Percentiles rank a stretch among this genome's conserved stretches.
Evolutionary conservation across 1,140 invertebrate genomes (phyloP).

Genomic region (Zeugodacus cucurbitae): DNA sequence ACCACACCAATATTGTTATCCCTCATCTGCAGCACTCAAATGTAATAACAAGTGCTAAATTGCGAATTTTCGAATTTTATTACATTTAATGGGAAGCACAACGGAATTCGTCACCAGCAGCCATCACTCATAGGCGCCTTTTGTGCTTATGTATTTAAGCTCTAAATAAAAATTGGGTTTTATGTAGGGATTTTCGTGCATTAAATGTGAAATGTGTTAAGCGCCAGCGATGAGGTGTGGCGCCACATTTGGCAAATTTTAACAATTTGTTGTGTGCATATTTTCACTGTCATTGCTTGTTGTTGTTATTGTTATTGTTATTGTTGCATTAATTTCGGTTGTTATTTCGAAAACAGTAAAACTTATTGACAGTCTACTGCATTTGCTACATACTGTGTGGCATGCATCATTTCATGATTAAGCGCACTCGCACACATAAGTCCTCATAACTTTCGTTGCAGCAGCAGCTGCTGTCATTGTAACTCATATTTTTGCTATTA

Average conservation of each 20-base stretch:
- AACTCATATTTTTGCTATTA: neutral
- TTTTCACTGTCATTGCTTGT: neutral
- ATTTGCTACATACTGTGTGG: neutral
- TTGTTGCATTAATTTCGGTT: neutral
- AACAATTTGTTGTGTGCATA: neutral
- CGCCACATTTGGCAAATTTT: neutral
- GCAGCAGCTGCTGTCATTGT: constrained; percentile 5
- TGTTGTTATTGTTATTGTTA: constrained; percentile 18
- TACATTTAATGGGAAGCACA: neutral
- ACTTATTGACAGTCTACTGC: constrained; percentile 17
- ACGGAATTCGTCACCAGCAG: neutral
- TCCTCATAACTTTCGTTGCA: neutral
- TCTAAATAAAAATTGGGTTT: neutral
- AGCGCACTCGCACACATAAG: neutral
- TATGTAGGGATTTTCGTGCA: neutral
- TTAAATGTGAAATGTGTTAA: neutral
- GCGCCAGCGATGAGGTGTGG: neutral
- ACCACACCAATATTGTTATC: too few relatives aligned
- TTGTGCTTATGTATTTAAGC: neutral
- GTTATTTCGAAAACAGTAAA: neutral
- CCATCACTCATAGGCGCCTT: neutral
- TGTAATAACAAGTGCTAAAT: too few relatives aligned
- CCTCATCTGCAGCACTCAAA: too few relatives aligned
- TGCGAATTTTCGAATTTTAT: too few relatives aligned
- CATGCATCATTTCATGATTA: neutral